A percentile compares a stretch with the other conserved stretches of the same genome.
Conservation (phyloP, 2,888 invertebrate genomes). For the Acronicta alni region DNA sequence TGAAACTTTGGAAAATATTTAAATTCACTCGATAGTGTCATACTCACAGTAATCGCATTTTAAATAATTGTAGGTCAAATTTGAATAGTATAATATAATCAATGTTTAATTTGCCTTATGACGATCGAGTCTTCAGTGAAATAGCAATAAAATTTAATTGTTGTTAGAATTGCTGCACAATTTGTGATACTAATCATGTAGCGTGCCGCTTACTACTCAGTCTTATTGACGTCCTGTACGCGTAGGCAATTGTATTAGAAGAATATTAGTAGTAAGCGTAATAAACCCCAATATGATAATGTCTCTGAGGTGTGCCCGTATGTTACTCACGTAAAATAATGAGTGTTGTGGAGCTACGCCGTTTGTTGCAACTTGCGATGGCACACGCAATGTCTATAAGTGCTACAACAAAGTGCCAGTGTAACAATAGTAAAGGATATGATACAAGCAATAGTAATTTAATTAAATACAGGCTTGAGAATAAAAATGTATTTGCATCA, state of each 20-base stretch:
- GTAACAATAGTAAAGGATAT: constrained; percentile 45
- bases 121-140: constrained; percentile 78
- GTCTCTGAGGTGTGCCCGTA: constrained; percentile 61
- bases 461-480: constrained; percentile 64
- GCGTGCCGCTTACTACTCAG: constrained; percentile 83
- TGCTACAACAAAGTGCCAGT: constrained; percentile 38
- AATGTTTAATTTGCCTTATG: constrained; percentile 84
- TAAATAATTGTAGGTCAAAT: constrained; percentile 59
- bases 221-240: constrained; percentile 85
- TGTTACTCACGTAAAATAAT: constrained; percentile 28
- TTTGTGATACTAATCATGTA: constrained; percentile 85
- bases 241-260: constrained; percentile 87
- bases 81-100: constrained; percentile 71
- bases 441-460: constrained; percentile 57
- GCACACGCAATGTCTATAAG: constrained; percentile 21
- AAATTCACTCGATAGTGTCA: constrained; percentile 67
- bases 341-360: constrained; percentile 27
- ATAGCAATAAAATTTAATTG: constrained; percentile 85
- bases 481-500: constrained; percentile 70
- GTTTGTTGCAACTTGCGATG: constrained; percentile 20
- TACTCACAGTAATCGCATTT: constrained; percentile 62
- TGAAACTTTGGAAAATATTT: constrained; percentile 59
- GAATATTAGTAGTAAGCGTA: constrained; percentile 83
- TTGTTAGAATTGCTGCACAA: constrained; percentile 83
- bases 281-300: constrained; percentile 79